Evolutionary conservation across 2,113 vertebrate species (phyloP), one percentile per base, ranked within the genome.

Genomic region (Coturnix japonica): DNA sequence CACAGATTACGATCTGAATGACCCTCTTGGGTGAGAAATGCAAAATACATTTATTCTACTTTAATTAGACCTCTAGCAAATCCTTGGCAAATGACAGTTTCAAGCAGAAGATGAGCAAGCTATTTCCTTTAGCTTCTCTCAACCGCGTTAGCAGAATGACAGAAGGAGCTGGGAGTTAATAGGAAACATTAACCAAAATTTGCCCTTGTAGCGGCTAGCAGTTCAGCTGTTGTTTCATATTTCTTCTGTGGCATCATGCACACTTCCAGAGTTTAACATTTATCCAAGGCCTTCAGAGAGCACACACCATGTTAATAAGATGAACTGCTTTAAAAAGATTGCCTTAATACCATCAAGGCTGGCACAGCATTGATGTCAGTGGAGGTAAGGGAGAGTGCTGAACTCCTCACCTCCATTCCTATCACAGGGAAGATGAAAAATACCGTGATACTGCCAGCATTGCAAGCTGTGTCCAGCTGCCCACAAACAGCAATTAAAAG

Each of bases 101-200:
- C 4, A 1, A 89, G 77, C 51, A 81, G 47, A 81, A 87, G 69
- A 95, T 0, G 1, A 75, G 61, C 84, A 54, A 59, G 30, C 59
- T 41, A 23, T 93, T 94, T 90, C 47, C 64, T 91, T 85, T 72
- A 81, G 51, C 39, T 23, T 94, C 61, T 92, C 53, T 30, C 59
- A 74, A 35, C 72, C 9, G 33, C 0, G 1, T 90, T 4, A 78
- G 43, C 65, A 85, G 61, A 57, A 85, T 87, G 94, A 92, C 89
- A 92, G 92, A 95, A 92, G 65, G 87, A 92, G 65, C 54, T 74
- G 80, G 51, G 84, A 94, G 56, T 96, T 95, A 93, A 95, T 87
- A 91, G 79, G 81, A 83, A 93, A 49, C 87, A 91, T 95, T 95
- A 95, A 85, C 81, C 79, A 94, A 85, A 92, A 72, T 93, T 65